A percentile compares a stretch with the other conserved stretches of the same genome.
Evolutionary conservation across 2,113 vertebrate genomes (phyloP).

Genomic region (Semnornis frantzii): DNA sequence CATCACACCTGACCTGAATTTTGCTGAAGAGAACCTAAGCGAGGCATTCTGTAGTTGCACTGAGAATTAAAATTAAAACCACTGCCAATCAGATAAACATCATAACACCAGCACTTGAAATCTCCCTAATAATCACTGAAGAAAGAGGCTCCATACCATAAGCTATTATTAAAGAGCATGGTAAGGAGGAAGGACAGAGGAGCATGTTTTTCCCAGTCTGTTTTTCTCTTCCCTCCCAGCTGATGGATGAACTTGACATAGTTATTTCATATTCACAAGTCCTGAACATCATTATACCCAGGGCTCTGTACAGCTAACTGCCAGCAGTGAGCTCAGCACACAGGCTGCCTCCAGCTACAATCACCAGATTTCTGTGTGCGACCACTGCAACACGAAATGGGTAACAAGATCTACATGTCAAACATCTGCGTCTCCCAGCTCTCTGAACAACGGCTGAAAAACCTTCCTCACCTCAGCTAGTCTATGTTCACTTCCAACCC

Average conservation of each 20-base stretch:
- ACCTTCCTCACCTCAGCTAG: background rate
- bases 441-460: background rate
- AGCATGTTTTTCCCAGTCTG: background rate
- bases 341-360: constrained; percentile 29
- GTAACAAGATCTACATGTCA: constrained; percentile 11
- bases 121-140: background rate
- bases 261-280: background rate
- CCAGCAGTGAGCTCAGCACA: background rate
- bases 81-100: background rate
- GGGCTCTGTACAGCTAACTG: background rate
- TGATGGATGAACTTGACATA: constrained; percentile 7
- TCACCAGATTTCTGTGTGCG: background rate
- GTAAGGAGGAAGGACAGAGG: background rate
- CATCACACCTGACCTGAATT: background rate
- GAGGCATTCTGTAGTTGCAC: background rate
- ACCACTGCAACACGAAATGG: background rate
- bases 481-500: background rate
- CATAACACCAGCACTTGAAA: background rate
- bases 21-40: background rate
- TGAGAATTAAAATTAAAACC: background rate
- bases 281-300: background rate
- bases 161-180: background rate
- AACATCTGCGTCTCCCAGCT: background rate
- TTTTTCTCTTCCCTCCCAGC: background rate
- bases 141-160: background rate